A percentile compares a stretch with the other conserved stretches of the same genome.
Evolutionary conservation across 2,113 vertebrate species (phyloP).

Genomic region (Aplodontia rufa): DNA sequence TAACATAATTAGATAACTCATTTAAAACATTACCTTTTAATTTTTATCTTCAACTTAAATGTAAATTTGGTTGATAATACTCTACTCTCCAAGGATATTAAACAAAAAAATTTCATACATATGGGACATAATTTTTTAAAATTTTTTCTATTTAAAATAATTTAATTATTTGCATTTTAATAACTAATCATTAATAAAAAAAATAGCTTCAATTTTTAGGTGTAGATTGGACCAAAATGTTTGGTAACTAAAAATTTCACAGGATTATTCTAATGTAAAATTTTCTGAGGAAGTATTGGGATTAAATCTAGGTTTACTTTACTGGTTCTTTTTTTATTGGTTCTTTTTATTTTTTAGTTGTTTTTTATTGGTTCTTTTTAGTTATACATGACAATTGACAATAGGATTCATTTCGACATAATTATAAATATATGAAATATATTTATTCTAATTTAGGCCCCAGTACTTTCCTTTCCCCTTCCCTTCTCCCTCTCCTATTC

Average conservation of each 20-base stretch:
- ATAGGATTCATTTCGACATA: too few species aligned
- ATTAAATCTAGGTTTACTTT: too few species aligned
- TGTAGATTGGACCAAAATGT: background rate
- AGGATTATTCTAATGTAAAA: background rate
- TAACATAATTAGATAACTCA: constrained; percentile 1
- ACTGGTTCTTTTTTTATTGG: too few species aligned
- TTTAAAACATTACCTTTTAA: background rate
- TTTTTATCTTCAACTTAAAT: background rate
- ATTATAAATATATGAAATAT: too few species aligned
- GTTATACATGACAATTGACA: too few species aligned
- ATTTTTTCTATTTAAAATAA: background rate
- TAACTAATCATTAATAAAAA: background rate
- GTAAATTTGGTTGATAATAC: background rate
- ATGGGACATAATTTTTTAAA: background rate
- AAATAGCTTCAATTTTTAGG: background rate
- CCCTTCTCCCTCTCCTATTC: too few species aligned
- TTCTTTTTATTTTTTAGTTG: too few species aligned
- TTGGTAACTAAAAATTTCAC: constrained; percentile 11
- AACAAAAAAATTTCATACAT: background rate
- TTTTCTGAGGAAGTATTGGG: too few species aligned
- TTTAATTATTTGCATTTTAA: background rate
- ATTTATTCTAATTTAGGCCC: too few species aligned
- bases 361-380: too few species aligned
- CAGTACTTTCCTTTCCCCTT: too few species aligned
- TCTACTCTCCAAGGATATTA: background rate